These are phyloP conservation scores for Asobara japonica DNA, from an alignment of 1,140 invertebrate genomes.

Conservation along the genomic window DNA sequence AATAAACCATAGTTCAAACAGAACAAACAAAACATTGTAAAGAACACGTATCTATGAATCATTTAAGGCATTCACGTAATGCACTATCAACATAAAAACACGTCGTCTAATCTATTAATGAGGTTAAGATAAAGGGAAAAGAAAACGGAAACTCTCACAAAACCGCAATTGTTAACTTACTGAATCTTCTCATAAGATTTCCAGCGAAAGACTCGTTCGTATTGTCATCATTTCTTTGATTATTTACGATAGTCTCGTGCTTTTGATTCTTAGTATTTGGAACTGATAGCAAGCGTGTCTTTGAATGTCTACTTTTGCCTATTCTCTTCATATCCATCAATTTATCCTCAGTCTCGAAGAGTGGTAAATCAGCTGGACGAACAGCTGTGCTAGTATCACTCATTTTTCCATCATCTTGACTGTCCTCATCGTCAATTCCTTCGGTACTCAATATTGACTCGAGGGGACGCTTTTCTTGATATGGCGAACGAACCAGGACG, in stretches of 20 bases:
- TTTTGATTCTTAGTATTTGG: constrained; percentile 78
- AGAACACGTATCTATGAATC: constrained; percentile 2
- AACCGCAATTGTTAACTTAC: constrained; percentile 75
- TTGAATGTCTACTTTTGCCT: constrained; percentile 68
- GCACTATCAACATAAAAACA: constrained; percentile 19
- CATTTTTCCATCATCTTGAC: constrained; percentile 7
- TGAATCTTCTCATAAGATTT: constrained; percentile 83
- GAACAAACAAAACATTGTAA: neutral
- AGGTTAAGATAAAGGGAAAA: constrained; percentile 35
- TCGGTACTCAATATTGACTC: neutral
- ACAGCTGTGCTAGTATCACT: neutral
- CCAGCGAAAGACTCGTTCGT: constrained; percentile 70
- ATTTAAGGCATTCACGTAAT: neutral
- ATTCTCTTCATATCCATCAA: constrained; percentile 71
- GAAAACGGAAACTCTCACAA: constrained; percentile 16
- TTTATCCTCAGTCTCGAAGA: constrained; percentile 69
- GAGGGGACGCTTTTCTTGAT: constrained; percentile 8
- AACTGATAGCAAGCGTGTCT: constrained; percentile 77
- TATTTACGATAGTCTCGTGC: constrained; percentile 49
- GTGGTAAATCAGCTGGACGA: constrained; percentile 72
- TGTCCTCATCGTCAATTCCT: neutral
- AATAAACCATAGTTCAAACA: neutral
- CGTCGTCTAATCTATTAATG: constrained; percentile 25
- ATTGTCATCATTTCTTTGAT: constrained; percentile 28
- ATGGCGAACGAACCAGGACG: neutral